Evolutionary conservation across 2,113 vertebrate species (phyloP).

Genomic region (Brachyistius frenatus): DNA sequence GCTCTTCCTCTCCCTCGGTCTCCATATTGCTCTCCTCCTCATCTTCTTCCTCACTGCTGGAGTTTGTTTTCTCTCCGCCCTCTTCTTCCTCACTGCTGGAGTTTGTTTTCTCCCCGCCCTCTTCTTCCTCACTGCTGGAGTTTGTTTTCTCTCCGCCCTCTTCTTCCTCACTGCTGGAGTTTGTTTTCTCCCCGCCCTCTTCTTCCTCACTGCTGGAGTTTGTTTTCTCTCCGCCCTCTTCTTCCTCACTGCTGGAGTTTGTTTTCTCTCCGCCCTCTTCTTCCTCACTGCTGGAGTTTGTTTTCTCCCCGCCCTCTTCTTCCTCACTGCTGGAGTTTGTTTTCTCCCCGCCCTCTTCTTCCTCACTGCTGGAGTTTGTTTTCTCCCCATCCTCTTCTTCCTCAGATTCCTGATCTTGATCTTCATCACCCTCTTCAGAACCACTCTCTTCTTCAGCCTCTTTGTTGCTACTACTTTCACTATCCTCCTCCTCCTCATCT

Average conservation of each 20-base stretch:
- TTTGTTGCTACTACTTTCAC: not conserved
- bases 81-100: constrained; percentile 25
- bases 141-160: constrained; percentile 17
- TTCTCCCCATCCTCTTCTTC: constrained; percentile 51
- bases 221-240: constrained; percentile 7
- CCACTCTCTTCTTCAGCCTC: constrained; percentile 14
- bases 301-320: constrained; percentile 9
- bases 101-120: constrained; percentile 34
- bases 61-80: constrained; percentile 43
- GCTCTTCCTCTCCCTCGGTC: constrained; percentile 28
- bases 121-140: constrained; percentile 38
- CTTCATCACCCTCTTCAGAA: constrained; percentile 5
- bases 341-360: constrained; percentile 35
- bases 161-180: constrained; percentile 19
- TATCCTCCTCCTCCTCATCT: constrained; percentile 1
- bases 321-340: constrained; percentile 21
- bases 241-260: constrained; percentile 21
- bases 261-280: constrained; percentile 12
- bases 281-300: constrained; percentile 17
- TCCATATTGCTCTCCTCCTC: not conserved
- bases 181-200: constrained; percentile 8
- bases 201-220: constrained; percentile 19
- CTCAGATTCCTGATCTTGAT: constrained; percentile 8
- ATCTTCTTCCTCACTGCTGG: constrained; percentile 17
- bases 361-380: not conserved